phyloP scores from a whole-genome alignment of 2,888 invertebrate genomes.

The Epirrhoe alternata region DNA sequence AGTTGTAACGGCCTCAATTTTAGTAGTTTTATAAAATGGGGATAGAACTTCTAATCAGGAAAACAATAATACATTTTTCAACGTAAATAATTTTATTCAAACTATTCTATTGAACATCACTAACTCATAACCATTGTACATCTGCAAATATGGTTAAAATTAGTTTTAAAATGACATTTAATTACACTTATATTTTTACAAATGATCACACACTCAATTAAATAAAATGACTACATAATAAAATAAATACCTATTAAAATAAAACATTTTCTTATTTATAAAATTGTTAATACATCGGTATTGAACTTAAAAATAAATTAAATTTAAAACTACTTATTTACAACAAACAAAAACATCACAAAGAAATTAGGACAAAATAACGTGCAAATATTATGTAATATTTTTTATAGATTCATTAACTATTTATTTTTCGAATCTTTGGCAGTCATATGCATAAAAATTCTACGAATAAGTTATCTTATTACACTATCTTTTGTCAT shows the following conservation, averaged over 20 bases:
- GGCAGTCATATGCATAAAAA: constrained; percentile 32
- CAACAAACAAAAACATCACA: constrained; percentile 53
- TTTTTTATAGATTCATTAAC: constrained; percentile 25
- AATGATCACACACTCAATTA: constrained; percentile 73
- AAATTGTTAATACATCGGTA: constrained; percentile 75
- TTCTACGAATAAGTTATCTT: constrained; percentile 1
- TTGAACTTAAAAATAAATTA: constrained; percentile 68
- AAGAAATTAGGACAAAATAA: constrained; percentile 60
- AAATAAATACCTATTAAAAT: constrained; percentile 81
- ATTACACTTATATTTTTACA: constrained; percentile 73
- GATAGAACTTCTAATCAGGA: constrained; percentile 23
- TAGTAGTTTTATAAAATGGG: too few species aligned
- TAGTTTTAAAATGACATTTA: constrained; percentile 65
- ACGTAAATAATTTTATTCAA: constrained; percentile 86
- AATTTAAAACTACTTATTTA: constrained; percentile 64
- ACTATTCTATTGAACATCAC: constrained; percentile 85
- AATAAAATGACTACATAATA: constrained; percentile 78
- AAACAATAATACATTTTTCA: constrained; percentile 79
- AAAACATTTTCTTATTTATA: constrained; percentile 68
- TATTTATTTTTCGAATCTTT: constrained; percentile 43
- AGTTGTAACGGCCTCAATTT: too few species aligned
- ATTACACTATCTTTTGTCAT: constrained; percentile 49
- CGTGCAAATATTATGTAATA: constrained; percentile 13
- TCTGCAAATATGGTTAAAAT: constrained; percentile 82
- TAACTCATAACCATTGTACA: constrained; percentile 85